Base-by-base conservation (phyloP, 2,797 vertebrate species). In the Pangasius sanitwongsei region DNA sequence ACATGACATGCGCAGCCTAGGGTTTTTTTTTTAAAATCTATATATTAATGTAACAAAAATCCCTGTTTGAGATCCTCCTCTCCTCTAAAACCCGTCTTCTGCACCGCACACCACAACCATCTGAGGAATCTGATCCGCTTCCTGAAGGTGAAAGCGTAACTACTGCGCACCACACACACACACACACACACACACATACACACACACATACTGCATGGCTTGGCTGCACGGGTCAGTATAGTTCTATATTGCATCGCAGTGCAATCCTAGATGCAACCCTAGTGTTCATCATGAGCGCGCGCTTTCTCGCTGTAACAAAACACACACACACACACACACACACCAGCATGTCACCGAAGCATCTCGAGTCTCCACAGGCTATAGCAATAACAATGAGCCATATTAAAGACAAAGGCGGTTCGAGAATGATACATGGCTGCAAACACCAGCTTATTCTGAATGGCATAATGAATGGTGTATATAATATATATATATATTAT, bases 101-200 rank as follows among this genome's bases (percentile, higher is more conserved):
- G 97, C 85, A 97, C 97, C 95, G 41, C 75, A 97, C 97, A 97
- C 96, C 48, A 5, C 63, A 59, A 6, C 83, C 88, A 90, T 77
- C 59, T 90, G 87, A 84, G 83, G 37, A 89, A 91, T 89, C 41
- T 50, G 16, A 91, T 88, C 94, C 92, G 89, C 89, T 77, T 5
- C 87, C 11, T 50, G 88, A 86, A 90, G 89, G 87, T 87, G 75
- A 87, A 83, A 83, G 48, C 86, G 15, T 41, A 87, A 83, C 86
- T 80, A 70, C 59, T 70, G 55, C 37, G 50, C 31, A 50, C 59
- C 2, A 81, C 77, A 57, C 53, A 25, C 34, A 44, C 57, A 44
- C 81, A n/a, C 59, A 44, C 25, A 8, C 12, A 63, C 55, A 61
- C 53, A 50, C 48, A 55, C 53, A 25, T 12, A 41, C 57, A 44